Percentiles rank a stretch among this genome's conserved stretches.
Conservation (phyloP, 2,797 vertebrate genomes). For the Coilia nasus region DNA sequence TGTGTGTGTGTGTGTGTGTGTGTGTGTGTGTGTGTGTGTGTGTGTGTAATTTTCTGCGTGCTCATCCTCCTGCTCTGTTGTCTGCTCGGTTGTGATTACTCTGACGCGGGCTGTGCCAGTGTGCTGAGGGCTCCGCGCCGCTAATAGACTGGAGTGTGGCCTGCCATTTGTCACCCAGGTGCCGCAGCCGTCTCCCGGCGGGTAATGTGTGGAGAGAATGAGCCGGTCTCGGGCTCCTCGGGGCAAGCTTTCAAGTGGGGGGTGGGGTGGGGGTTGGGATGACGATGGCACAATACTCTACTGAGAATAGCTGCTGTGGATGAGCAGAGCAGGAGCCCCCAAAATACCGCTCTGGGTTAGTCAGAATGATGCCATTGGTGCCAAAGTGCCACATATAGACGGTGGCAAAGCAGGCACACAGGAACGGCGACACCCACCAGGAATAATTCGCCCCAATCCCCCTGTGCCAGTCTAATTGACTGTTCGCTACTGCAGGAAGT, state of each 20-base stretch:
- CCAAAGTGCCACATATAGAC: background rate
- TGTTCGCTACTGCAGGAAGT: constrained; percentile 41
- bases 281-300: background rate
- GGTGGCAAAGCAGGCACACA: constrained; percentile 1
- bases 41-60: background rate
- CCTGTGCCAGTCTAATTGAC: constrained; percentile 37
- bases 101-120: background rate
- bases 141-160: constrained; percentile 45
- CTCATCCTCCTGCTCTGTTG: too few species aligned
- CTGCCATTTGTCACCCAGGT: constrained; percentile 41
- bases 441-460: constrained; percentile 43
- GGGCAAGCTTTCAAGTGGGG: constrained; percentile 26
- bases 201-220: constrained; percentile 44
- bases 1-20: background rate
- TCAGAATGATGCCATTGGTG: background rate
- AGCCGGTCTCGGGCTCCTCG: background rate
- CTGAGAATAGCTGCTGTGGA: background rate
- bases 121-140: constrained; percentile 24
- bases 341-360: constrained; percentile 4
- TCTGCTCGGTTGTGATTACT: too few species aligned
- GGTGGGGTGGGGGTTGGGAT: constrained; percentile 12
- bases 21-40: constrained; percentile 23
- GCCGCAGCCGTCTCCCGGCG: constrained; percentile 29
- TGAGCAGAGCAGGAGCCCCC: background rate
- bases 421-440: constrained; percentile 19